phyloP scores from a whole-genome alignment of 2,797 vertebrate genomes.

The Centropyge bicolor region DNA sequence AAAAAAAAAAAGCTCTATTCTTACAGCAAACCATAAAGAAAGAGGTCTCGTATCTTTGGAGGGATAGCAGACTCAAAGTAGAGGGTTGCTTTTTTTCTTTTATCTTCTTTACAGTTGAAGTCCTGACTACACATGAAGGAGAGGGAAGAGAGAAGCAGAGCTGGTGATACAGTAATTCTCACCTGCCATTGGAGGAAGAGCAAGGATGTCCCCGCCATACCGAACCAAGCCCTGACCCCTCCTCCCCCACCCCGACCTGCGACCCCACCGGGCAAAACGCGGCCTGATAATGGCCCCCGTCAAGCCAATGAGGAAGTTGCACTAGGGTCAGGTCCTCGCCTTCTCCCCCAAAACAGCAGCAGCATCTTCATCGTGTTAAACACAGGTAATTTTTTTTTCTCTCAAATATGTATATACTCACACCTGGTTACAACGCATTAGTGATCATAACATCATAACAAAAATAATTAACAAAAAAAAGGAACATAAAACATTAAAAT shows the following conservation, averaged over 20 bases:
- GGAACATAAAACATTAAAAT: slow-evolving; percentile 83
- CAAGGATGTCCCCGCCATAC: slow-evolving; percentile 76
- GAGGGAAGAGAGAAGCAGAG: slow-evolving; percentile 82
- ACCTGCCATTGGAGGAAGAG: slow-evolving; percentile 84
- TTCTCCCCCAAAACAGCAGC: slow-evolving; percentile 78
- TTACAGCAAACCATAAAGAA: slow-evolving; percentile 87
- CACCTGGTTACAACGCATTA: slow-evolving; percentile 87
- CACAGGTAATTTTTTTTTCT: slow-evolving; percentile 66
- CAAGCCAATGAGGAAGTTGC: slow-evolving; percentile 60
- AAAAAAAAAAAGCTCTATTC: slow-evolving; percentile 82
- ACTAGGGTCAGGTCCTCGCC: slow-evolving; percentile 65
- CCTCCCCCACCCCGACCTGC: slow-evolving; percentile 58
- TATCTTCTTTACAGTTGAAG: slow-evolving; percentile 81
- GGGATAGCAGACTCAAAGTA: slow-evolving; percentile 85
- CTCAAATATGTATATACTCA: slow-evolving; percentile 85
- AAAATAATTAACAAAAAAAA: slow-evolving; percentile 71
- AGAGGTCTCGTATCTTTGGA: slow-evolving; percentile 87
- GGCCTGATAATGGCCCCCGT: slow-evolving; percentile 68
- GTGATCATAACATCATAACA: slow-evolving; percentile 86
- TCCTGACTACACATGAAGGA: slow-evolving; percentile 81
- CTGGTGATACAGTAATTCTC: slow-evolving; percentile 84
- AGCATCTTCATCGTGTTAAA: slow-evolving; percentile 78
- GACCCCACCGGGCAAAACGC: slow-evolving; percentile 54
- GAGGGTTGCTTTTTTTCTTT: slow-evolving; percentile 74
- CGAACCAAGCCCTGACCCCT: slow-evolving; percentile 69